Percentiles rank a stretch among this genome's conserved stretches.
These are phyloP conservation scores for Napeogenes sylphis DNA, from an alignment of 2,888 invertebrate species.

Conservation along the genomic window DNA sequence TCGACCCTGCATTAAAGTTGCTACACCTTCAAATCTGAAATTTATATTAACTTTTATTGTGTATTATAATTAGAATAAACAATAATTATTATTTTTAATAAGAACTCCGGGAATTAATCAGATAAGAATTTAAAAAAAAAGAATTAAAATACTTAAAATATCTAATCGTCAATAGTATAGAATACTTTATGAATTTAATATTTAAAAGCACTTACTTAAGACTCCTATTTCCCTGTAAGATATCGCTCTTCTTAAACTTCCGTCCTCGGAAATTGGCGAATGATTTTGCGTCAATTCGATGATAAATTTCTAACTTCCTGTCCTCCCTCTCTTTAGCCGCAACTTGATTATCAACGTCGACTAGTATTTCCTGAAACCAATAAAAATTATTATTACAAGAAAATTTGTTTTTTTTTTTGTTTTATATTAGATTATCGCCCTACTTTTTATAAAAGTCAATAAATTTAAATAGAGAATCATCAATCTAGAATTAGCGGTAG, in stretches of 20 bases:
- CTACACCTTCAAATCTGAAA: slow-evolving; percentile 88
- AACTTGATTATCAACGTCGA: slow-evolving; percentile 94
- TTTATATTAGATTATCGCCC: slow-evolving; percentile 22
- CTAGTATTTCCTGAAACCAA: slow-evolving; percentile 83
- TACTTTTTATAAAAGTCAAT: too few species aligned
- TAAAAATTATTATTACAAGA: background rate
- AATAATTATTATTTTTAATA: background rate
- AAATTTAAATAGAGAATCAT: too few species aligned
- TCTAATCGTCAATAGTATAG: too few species aligned
- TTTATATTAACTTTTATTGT: background rate
- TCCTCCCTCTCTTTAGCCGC: slow-evolving; percentile 94
- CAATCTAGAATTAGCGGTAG: too few species aligned
- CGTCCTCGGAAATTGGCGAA: slow-evolving; percentile 89
- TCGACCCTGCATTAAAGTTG: slow-evolving; percentile 92
- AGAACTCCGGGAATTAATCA: too few species aligned
- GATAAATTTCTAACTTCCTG: slow-evolving; percentile 93
- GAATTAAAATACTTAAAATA: background rate
- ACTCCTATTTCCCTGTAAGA: slow-evolving; percentile 88
- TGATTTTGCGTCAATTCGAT: slow-evolving; percentile 94
- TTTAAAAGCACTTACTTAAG: slow-evolving; percentile 77
- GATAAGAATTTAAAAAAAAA: background rate
- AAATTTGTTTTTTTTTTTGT: background rate
- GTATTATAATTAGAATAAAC: background rate
- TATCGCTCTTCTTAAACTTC: slow-evolving; percentile 96
- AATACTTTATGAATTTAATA: background rate